Percentiles rank a stretch among this genome's conserved stretches.
Evolutionary conservation across 2,888 invertebrate genomes (phyloP).

Genomic region (Spilarctia lutea): DNA sequence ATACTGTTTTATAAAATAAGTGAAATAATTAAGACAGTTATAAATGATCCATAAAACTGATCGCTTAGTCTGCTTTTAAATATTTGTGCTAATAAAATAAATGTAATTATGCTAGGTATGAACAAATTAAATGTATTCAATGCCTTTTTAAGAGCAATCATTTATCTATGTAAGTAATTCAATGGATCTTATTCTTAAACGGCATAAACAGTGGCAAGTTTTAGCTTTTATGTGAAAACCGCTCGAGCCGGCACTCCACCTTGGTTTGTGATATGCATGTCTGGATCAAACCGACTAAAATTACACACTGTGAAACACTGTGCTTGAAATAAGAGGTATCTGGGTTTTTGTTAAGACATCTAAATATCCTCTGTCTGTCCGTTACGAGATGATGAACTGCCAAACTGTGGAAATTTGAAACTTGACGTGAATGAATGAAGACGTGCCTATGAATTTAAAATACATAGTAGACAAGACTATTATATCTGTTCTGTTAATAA

Average conservation of each 20-base stretch:
- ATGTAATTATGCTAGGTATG: background rate
- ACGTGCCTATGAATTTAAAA: too few relatives aligned
- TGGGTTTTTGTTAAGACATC: too few relatives aligned
- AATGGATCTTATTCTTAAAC: background rate
- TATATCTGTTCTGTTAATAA: background rate
- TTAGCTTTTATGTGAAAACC: background rate
- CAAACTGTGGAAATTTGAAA: background rate
- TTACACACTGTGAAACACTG: too few relatives aligned
- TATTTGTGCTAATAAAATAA: slow-evolving; percentile 7
- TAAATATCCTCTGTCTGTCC: too few relatives aligned
- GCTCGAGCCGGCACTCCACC: background rate
- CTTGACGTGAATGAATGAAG: too few relatives aligned
- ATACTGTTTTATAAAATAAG: slow-evolving; percentile 1
- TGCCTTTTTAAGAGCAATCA: background rate
- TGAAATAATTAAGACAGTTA: slow-evolving; percentile 13
- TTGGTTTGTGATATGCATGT: background rate
- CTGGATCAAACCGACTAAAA: background rate
- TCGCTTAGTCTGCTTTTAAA: slow-evolving; percentile 11
- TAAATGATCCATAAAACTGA: slow-evolving; percentile 9
- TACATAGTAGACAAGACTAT: background rate
- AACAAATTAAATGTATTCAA: background rate
- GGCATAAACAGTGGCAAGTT: background rate
- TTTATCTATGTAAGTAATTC: background rate
- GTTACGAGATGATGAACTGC: too few relatives aligned
- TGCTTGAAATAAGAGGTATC: too few relatives aligned